Conservation (phyloP, 1,140 invertebrate species). For the Brachionus rubens region DNA sequence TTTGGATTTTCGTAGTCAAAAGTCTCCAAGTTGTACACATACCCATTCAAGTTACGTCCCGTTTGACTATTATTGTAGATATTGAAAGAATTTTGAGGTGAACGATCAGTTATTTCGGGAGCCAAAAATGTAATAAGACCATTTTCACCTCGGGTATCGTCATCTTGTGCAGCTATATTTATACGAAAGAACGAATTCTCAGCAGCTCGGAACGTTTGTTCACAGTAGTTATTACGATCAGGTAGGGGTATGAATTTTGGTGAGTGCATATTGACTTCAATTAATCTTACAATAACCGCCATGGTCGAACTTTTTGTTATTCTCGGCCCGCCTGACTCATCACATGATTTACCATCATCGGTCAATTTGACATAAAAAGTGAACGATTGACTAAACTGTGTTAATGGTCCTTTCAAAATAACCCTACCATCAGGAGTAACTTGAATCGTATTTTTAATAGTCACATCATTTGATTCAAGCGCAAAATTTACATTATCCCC, state of each 20-base stretch:
- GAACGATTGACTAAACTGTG: neutral
- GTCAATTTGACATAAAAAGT: slow-evolving; percentile 5
- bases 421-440: neutral
- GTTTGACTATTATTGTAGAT: neutral
- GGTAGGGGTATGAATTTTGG: neutral
- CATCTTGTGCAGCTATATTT: neutral
- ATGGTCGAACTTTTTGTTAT: neutral
- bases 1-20: slow-evolving; percentile 36
- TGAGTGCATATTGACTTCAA: slow-evolving; percentile 45
- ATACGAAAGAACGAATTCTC: slow-evolving; percentile 21
- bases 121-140: neutral
- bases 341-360: slow-evolving; percentile 26
- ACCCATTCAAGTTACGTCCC: neutral
- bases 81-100: slow-evolving; percentile 28
- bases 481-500: slow-evolving; percentile 18
- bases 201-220: neutral
- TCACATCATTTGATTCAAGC: neutral
- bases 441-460: neutral
- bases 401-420: neutral
- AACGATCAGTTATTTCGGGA: slow-evolving; percentile 34
- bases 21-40: neutral
- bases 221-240: slow-evolving; percentile 24
- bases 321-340: neutral
- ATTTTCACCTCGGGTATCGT: slow-evolving; percentile 33
- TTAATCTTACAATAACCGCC: slow-evolving; percentile 5